phyloP scores from a whole-genome alignment of 2,888 invertebrate genomes.

The Drosophila incognita region DNA sequence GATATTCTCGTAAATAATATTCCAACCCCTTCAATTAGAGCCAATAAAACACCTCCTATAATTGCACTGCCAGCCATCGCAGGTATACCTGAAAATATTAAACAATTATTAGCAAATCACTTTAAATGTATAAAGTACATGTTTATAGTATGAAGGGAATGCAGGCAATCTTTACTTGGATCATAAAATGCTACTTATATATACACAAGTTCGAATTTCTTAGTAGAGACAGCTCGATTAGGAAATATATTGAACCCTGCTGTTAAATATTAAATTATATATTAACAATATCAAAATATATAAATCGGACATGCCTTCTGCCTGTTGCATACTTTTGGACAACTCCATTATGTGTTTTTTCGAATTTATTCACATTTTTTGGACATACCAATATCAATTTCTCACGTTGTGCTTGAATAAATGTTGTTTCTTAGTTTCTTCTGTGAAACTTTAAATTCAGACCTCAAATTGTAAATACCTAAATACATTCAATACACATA shows the following conservation, averaged over 20 bases:
- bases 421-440: not conserved
- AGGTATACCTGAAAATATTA: slow-evolving; percentile 87
- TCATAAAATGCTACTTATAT: not conserved
- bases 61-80: slow-evolving; percentile 98
- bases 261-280: not conserved
- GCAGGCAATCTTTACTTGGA: not conserved
- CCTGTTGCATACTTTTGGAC: not conserved
- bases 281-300: too few species aligned
- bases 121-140: not conserved
- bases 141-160: not conserved
- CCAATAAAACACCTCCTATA: slow-evolving; percentile 97
- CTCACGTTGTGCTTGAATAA: too few species aligned
- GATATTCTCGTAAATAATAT: slow-evolving; percentile 96
- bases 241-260: not conserved
- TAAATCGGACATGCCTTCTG: not conserved
- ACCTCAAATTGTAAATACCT: not conserved
- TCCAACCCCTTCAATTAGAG: slow-evolving; percentile 98
- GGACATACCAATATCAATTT: not conserved
- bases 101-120: not conserved
- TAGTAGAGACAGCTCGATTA: not conserved
- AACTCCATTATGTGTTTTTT: not conserved
- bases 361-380: not conserved
- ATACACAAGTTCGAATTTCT: not conserved
- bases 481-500: too few species aligned
- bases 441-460: not conserved